Base-by-base conservation (phyloP, 2,113 vertebrate genomes). In the Tapirus terrestris region DNA sequence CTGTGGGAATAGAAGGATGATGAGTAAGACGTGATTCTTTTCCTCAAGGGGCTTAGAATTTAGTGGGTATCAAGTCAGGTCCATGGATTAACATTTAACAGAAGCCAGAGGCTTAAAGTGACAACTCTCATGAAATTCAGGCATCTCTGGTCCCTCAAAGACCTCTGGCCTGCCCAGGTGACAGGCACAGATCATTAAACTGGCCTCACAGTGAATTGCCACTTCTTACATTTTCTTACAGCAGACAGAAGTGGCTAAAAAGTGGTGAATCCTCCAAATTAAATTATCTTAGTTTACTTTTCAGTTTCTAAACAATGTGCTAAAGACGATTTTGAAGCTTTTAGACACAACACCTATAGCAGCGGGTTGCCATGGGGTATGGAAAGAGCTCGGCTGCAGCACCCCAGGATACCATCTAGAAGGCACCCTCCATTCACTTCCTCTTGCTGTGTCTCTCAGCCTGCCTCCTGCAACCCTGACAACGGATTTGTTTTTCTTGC, bases 41-140 rank as follows among this genome's bases (percentile, higher is more conserved):
- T 60, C 68, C 20, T 86, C 51, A 77, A 67, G 45, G 72, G 53
- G 27, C 82, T 96, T 29, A 89, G 39, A 91, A 92, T 92, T 97
- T 36, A 65, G 36, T n/a, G 81, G 60, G 29, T 70, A 6, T 87
- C 45, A 43, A 91, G 36, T 63, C 67, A 94, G 29, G 83, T 56
- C 16, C 10, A 11, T 36, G 36, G 25, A 68, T 76, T 92, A 83
- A 39, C 8, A 56, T 39, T 60, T 63, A 90, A 81, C 48, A 88
- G 51, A 61, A 91, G 87, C 76, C 43, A 48, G 68, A 92, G 63
- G 63, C 60, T 58, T 56, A 48, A 61, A 51, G 53, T 85, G 87
- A 87, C 58, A 94, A 60, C 25, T 48, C 5, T 70, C 45, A 70
- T 29, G n/a, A 60, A 79, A 80, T 67, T 80, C 76, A 72, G 45